Base-by-base conservation (phyloP, 2,888 invertebrate species). In the Melanchra persicariae region DNA sequence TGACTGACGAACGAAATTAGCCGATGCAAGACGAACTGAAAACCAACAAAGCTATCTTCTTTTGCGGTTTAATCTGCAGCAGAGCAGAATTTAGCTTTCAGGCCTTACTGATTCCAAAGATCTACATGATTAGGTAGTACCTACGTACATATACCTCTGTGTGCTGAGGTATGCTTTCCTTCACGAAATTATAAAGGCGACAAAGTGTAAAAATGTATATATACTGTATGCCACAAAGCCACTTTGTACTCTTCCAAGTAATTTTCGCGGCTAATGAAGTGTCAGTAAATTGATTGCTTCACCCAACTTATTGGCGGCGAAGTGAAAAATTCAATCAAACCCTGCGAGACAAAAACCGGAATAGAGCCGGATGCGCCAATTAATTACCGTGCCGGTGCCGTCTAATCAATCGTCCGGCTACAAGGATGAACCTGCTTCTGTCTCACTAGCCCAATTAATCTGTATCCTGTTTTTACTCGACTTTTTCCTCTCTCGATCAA, bases 391-490 rank as follows among this genome's bases (percentile, higher is more conserved):
- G 82, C 80, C 78, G 78, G 76, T 87, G 85, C 83, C 87, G 86
- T 87, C 88, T 88, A 91, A 90, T 92, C 91, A 91, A 90, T 91
- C 89, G 86, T 84, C 66, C 65, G 72, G 80, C 85, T 84, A 85
- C 87, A 87, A 86, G 87, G 86, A 86, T 88, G 83, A 85, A 86
- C 85, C 75, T 75, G 79, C 82, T 84, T 81, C 84, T 81, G 84
- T 83, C 84, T 81, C 80, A 84, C 81, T 80, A 77, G 69, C 79
- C 83, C 77, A 82, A 87, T 88, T 86, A 81, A 81, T 85, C 84
- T 80, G 83, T 82, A 79, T 79, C 81, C 79, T 83, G 85, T 87
- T 87, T 86, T 87, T 85, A 79, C 70, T 71, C 70, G 61, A 70
- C 60, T 80, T 81, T 78, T 78, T 79, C 72, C 70, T 79, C 64